Conservation (phyloP, 1,140 invertebrate genomes). For the Centruroides sculpturatus region DNA sequence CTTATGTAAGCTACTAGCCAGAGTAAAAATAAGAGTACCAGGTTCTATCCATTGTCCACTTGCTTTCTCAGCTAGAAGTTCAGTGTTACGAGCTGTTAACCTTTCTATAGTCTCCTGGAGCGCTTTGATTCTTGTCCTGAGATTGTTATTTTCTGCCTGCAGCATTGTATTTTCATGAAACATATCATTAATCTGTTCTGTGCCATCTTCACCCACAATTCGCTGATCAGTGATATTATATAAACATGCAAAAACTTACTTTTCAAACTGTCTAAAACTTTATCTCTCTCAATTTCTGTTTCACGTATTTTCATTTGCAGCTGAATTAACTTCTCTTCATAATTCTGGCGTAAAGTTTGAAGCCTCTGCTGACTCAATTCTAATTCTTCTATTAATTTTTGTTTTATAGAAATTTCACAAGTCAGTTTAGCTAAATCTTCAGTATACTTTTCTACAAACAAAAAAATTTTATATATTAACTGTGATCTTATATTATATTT, state of each 20-base stretch:
- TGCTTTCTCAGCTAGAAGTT: conserved; percentile 63
- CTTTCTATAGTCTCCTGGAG: conserved; percentile 82
- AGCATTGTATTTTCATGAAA: conserved; percentile 91
- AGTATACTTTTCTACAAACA: conserved; percentile 9
- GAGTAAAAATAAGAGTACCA: no score
- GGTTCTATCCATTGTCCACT: conserved; percentile 41
- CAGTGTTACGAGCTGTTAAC: conserved; percentile 60
- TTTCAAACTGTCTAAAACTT: conserved; percentile 48
- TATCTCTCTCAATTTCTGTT: conserved; percentile 85
- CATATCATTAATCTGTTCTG: conserved; percentile 76
- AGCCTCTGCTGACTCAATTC: conserved; percentile 72
- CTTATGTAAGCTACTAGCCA: no score
- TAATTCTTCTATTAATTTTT: conserved; percentile 81
- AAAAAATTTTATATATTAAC: background rate
- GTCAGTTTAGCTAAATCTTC: conserved; percentile 15
- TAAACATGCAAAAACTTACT: background rate
- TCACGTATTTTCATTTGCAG: conserved; percentile 70
- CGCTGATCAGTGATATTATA: background rate
- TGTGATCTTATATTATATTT: no score
- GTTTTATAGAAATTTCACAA: conserved; percentile 27
- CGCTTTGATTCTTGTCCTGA: conserved; percentile 75
- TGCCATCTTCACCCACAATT: conserved; percentile 68
- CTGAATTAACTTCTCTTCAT: conserved; percentile 80
- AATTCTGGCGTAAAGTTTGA: conserved; percentile 69
- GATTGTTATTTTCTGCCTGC: conserved; percentile 67